Base-by-base conservation (phyloP, 2,797 vertebrate genomes). In the Rhinichthys osculus region DNA sequence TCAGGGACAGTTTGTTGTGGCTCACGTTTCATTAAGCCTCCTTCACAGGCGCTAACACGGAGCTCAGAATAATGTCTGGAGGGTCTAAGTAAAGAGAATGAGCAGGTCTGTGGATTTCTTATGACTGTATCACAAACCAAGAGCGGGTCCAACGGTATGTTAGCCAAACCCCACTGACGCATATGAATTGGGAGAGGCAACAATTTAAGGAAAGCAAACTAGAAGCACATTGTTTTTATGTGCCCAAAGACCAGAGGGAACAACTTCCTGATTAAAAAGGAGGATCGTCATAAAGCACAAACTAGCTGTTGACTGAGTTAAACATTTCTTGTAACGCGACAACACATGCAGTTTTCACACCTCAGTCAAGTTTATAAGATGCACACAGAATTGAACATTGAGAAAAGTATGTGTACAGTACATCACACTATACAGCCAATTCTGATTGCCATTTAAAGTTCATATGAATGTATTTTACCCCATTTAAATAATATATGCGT, bases 1-100 rank as follows among this genome's bases (percentile, higher is more conserved):
- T 90, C 91, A 91, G 77, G 72, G 77, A 30, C 7, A n/a, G 88
- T 90, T 87, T 90, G 89, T 88, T 88, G 89, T 88, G 89, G 88
- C 74, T 88, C 76, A 14, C 33, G 62, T 90, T 88, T 88, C 87
- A 86, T 85, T 87, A 83, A 62, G 78, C 82, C 64, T 84, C 19
- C 50, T 89, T 88, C 84, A 76, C 80, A 86, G 81, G 67, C 67
- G 42, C 72, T 35, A 81, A 80, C 72, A 78, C 40, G 5, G 76
- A 73, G 86, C 90, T 89, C 86, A 83, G 84, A 88, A 88, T 89
- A 88, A 85, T 85, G 80, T 82, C 85, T 86, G 57, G 81, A 87
- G 85, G 59, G 78, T 77, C 80, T 86, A 83, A 78, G 77, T 88
- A 88, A 88, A 90, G 87, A 88, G 82, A 90, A 83, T 72, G 69